phyloP scores from a whole-genome alignment of 2,888 invertebrate genomes.

The Sesamia inferens region DNA sequence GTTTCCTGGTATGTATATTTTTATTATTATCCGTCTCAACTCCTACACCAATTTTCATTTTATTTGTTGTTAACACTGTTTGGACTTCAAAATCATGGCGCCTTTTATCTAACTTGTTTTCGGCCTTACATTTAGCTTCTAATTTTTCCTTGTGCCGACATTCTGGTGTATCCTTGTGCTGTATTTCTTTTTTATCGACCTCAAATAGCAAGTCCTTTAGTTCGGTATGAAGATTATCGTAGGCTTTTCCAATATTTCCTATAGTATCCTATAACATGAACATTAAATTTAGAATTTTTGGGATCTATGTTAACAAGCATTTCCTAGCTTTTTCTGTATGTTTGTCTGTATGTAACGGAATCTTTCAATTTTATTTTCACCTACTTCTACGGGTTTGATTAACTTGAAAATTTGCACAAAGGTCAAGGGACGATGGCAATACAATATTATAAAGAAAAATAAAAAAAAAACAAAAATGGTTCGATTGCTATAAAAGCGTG shows the following conservation, averaged over 20 bases:
- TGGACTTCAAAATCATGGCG: constrained; percentile 59
- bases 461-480: no score
- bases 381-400: no score
- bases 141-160: constrained; percentile 15
- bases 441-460: no score
- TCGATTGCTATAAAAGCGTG: no score
- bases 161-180: neutral
- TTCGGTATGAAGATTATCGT: constrained; percentile 75
- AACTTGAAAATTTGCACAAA: no score
- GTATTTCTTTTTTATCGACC: constrained; percentile 29
- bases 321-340: no score
- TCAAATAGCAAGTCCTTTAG: constrained; percentile 65
- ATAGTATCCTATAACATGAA: constrained; percentile 75
- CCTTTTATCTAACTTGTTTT: constrained; percentile 46
- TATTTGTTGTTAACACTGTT: constrained; percentile 42
- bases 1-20: constrained; percentile 13
- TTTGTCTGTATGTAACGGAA: no score
- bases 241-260: constrained; percentile 73
- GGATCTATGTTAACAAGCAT: neutral
- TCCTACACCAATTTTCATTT: constrained; percentile 27
- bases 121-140: constrained; percentile 46
- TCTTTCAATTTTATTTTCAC: no score
- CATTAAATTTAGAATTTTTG: neutral
- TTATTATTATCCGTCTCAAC: constrained; percentile 21
- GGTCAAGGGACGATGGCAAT: no score